Evolutionary conservation across 2,797 vertebrate genomes (phyloP).

Genomic region (Myiotriccus ornatus): DNA sequence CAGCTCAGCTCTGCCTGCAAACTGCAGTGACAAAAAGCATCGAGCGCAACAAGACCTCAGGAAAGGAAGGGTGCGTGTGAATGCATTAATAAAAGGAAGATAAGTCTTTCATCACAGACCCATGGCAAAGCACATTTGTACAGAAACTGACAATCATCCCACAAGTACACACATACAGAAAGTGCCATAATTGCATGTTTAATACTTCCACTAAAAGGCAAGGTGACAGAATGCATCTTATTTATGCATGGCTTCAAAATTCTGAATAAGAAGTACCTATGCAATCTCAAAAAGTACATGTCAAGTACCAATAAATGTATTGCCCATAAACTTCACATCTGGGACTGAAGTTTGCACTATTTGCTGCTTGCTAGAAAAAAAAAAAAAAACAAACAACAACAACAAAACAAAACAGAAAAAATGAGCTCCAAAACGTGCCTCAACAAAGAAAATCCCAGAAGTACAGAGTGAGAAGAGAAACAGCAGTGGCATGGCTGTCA

Average conservation of each 20-base stretch:
- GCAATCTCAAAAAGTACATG: background rate
- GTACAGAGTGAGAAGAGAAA: background rate
- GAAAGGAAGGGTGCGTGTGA: background rate
- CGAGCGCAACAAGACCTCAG: background rate
- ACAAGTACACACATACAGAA: background rate
- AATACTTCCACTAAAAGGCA: background rate
- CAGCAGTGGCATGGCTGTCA: background rate
- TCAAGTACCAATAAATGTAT: background rate
- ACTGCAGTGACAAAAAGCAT: background rate
- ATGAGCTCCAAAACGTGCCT: background rate
- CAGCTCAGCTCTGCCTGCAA: background rate
- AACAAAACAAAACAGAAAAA: background rate
- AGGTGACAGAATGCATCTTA: background rate
- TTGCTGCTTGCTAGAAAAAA: background rate
- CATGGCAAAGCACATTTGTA: background rate
- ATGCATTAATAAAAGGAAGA: background rate
- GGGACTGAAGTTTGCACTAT: background rate
- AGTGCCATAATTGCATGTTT: background rate
- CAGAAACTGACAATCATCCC: background rate
- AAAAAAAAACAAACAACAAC: background rate
- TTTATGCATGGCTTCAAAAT: background rate
- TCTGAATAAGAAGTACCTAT: background rate
- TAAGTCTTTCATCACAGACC: background rate
- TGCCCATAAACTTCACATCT: background rate
- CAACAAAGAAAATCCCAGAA: background rate